Percentiles rank a stretch among this genome's conserved stretches.
Conservation (phyloP, 2,113 vertebrate species). For the Oostethus manadensis region DNA sequence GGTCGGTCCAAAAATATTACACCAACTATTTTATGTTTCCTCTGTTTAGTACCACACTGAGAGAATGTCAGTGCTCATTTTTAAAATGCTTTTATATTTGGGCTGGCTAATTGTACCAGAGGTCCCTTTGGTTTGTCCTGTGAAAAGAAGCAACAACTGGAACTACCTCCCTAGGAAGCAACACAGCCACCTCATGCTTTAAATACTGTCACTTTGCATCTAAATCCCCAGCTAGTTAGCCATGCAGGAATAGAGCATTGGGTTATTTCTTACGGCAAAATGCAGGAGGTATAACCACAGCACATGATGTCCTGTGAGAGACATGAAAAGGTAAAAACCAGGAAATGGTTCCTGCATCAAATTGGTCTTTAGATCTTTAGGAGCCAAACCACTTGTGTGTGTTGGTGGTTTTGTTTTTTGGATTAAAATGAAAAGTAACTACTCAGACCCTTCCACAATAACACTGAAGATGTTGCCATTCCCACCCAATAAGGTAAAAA, state of each 20-base stretch:
- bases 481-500: too few species aligned
- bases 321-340: slow-evolving; percentile 30
- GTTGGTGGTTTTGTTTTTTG: too few species aligned
- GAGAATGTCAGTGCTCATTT: slow-evolving; percentile 20
- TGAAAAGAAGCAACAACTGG: slow-evolving; percentile 34
- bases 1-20: neutral
- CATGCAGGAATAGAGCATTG: slow-evolving; percentile 39
- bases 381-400: too few species aligned
- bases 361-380: slow-evolving; percentile 37
- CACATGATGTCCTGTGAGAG: slow-evolving; percentile 19
- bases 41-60: neutral
- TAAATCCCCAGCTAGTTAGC: slow-evolving; percentile 41
- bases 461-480: too few species aligned
- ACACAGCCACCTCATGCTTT: slow-evolving; percentile 37
- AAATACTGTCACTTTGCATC: slow-evolving; percentile 61
- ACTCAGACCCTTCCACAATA: too few species aligned
- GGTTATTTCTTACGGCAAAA: slow-evolving; percentile 44
- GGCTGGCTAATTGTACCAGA: slow-evolving; percentile 15
- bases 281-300: slow-evolving; percentile 27
- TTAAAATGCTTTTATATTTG: slow-evolving; percentile 33
- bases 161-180: slow-evolving; percentile 36
- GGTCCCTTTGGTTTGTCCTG: slow-evolving; percentile 23
- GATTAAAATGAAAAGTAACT: too few species aligned
- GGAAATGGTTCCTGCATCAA: slow-evolving; percentile 22
- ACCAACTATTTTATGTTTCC: neutral